Base-by-base conservation (phyloP, 2,888 invertebrate genomes). In the Ariolimax columbianus region DNA sequence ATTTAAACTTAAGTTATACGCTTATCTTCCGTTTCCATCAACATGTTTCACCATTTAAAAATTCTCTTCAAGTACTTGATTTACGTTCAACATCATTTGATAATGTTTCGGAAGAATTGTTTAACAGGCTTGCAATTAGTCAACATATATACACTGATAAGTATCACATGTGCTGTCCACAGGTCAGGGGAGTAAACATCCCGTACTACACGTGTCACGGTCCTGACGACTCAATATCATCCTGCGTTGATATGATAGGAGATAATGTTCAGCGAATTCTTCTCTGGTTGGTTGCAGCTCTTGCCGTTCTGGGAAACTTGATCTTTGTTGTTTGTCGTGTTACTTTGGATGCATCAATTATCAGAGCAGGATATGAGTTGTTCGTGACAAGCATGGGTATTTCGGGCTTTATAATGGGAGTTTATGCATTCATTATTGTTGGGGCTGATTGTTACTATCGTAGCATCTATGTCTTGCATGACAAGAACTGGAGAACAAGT, bases 361-460 rank as follows among this genome's bases (percentile, higher is more conserved):
- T 89, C 14, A 55, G 43, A 26, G 63, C n/a, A 36, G 73, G 43
- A 51, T 77, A 59, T 30, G 84, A 73, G 33, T 36, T 70, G 30
- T 72, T 84, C n/a, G 72, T 84, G n/a, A 19, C 63, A 30, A 68
- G 80, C n/a, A 19, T 84, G 23, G 55, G 84, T 68, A 19, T 88
- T 17, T 88, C 90, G 1, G 90, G 90, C 72, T 88, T 90, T 23
- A 55, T 89, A n/a, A n/a, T n/a, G n/a, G n/a, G n/a, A n/a, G n/a
- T n/a, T n/a, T n/a, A n/a, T n/a, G n/a, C n/a, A n/a, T n/a, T n/a
- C n/a, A n/a, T n/a, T n/a, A n/a, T n/a, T n/a, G n/a, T n/a, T n/a
- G n/a, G n/a, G n/a, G n/a, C n/a, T n/a, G n/a, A n/a, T n/a, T n/a
- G n/a, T n/a, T n/a, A n/a, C n/a, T n/a, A n/a, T n/a, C n/a, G n/a